Base-by-base conservation (phyloP, 2,888 invertebrate genomes). In the Zaprionus obscuricornis region DNA sequence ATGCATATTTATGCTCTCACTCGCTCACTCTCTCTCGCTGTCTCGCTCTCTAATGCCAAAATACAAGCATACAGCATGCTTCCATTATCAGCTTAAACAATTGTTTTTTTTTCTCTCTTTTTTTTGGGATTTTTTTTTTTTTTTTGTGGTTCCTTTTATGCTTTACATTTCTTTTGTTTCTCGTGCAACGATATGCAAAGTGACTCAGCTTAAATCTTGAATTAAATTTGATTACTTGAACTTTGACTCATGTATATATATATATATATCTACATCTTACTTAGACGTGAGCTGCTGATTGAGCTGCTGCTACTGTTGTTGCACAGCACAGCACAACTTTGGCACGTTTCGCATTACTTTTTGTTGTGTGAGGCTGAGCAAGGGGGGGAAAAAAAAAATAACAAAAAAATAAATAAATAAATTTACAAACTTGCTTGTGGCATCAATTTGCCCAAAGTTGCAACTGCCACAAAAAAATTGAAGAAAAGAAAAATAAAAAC, bases 81-180 rank as follows among this genome's bases (percentile, higher is more conserved):
- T n/a, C n/a, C n/a, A n/a, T 16, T 66, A 62, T 52, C 52, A 68
- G 68, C 40, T 31, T 29, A 0, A 13, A 14, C n/a, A n/a, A n/a
- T n/a, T n/a, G n/a, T n/a, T 16, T 45, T 13, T 16, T 8, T 2
- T 29, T 11, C 3, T 2, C 11, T 17, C 39, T 4, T 20, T 17
- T 34, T 29, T 24, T 50, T 56, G n/a, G 10, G 20, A 27, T n/a
- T 22, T 20, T 11, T 22, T 22, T 22, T 5, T 22, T 36, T 42
- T 31, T 57, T 42, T 65, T n/a, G n/a, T n/a, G n/a, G n/a, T 11
- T 4, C 2, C 11, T 17, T 49, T 4, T 20, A 13, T 34, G 22
- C 18, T 50, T 56, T 7, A 8, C 22, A 27, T n/a, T 22, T 20
- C n/a, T 22, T 22, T 22, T 5, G 4, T 36, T 42, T 31, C 49